These are phyloP conservation scores for Trachelus troglodyta DNA, from an alignment of 2,888 invertebrate genomes.

Conservation along the genomic window DNA sequence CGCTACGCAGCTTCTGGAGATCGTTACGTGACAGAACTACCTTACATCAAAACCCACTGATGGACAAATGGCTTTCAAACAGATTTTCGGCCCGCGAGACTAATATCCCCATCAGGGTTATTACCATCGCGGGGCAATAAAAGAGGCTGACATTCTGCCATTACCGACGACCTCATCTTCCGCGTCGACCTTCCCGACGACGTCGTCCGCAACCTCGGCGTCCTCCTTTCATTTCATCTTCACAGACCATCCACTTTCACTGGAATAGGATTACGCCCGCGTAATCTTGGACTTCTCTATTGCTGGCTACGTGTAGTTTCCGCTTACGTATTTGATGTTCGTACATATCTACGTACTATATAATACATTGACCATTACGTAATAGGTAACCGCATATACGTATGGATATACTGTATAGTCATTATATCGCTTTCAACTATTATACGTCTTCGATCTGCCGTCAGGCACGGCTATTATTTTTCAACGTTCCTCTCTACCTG, in stretches of 20 bases:
- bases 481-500: neutral
- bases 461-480: neutral
- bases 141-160: neutral
- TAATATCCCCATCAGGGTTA: neutral
- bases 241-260: constrained; percentile 1
- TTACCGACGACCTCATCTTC: neutral
- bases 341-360: too few species aligned
- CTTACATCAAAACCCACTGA: constrained; percentile 30
- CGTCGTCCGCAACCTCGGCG: neutral
- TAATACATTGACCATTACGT: too few species aligned
- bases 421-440: neutral
- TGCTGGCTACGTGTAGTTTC: neutral
- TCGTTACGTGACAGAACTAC: constrained; percentile 59
- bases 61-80: neutral
- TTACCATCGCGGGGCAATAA: neutral
- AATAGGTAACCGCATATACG: neutral
- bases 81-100: neutral
- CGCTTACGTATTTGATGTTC: neutral
- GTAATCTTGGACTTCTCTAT: neutral
- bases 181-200: neutral
- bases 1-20: constrained; percentile 15
- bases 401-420: too few species aligned
- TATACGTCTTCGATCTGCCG: neutral
- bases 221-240: neutral
- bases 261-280: neutral